These are phyloP conservation scores for Pangasianodon hypophthalmus DNA, from an alignment of 2,113 vertebrate species.

Conservation along the genomic window DNA sequence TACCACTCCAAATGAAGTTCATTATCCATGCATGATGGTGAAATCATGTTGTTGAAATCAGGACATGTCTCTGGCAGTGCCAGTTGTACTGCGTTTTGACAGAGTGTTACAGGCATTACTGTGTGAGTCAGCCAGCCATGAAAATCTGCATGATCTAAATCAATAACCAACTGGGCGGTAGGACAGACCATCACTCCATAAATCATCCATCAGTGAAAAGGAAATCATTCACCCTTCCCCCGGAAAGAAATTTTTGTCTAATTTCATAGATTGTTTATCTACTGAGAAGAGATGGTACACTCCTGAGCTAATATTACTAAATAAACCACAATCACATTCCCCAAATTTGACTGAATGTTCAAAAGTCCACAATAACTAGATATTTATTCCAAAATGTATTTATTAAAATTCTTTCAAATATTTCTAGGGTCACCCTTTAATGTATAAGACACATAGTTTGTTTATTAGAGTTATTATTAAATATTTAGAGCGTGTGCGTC, in stretches of 20 bases:
- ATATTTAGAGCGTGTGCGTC: conserved; percentile 24
- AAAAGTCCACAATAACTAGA: not conserved
- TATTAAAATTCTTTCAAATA: not conserved
- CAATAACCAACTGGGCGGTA: not conserved
- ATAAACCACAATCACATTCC: not conserved
- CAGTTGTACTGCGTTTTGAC: conserved; percentile 24
- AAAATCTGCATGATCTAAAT: conserved; percentile 16
- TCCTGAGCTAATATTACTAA: not conserved
- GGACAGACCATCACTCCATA: not conserved
- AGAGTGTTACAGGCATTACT: conserved; percentile 1
- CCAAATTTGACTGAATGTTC: not conserved
- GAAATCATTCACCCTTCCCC: not conserved
- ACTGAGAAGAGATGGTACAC: not conserved
- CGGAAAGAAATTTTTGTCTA: not conserved
- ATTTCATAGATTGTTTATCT: not conserved
- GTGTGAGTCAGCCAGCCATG: not conserved
- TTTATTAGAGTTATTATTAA: conserved; percentile 23
- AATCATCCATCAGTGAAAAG: not conserved
- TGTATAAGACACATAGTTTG: not conserved
- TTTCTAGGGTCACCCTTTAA: not conserved
- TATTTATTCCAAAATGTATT: not conserved
- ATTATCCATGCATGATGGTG: conserved; percentile 29
- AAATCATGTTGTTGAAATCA: conserved; percentile 34
- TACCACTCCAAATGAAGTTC: conserved; percentile 25
- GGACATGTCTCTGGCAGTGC: not conserved